Conservation (phyloP, 1,140 invertebrate species). For the Leptopilina clavipes region DNA sequence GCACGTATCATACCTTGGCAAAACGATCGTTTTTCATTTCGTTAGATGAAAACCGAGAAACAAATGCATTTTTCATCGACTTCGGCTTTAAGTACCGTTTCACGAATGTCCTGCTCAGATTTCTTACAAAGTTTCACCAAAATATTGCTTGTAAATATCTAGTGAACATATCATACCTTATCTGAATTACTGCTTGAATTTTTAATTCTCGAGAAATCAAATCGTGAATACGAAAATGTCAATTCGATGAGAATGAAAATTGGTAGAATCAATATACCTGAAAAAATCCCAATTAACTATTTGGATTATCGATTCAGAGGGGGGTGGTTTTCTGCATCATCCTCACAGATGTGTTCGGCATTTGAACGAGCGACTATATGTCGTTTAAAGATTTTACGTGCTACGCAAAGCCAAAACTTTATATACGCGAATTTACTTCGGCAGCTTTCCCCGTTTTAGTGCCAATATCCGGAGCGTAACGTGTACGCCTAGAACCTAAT, state of each 20-base stretch:
- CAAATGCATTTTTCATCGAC: slow-evolving; percentile 34
- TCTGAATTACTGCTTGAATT: too few relatives aligned
- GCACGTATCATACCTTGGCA: slow-evolving; percentile 28
- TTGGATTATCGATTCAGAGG: neutral
- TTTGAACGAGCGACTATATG: slow-evolving; percentile 26
- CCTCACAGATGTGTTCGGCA: slow-evolving; percentile 28
- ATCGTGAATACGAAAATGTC: too few relatives aligned
- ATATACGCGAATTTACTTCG: slow-evolving; percentile 26
- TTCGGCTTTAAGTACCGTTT: slow-evolving; percentile 14
- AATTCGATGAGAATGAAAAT: too few relatives aligned
- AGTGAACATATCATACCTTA: too few relatives aligned
- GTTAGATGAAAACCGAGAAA: slow-evolving; percentile 29
- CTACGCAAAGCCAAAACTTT: slow-evolving; percentile 28
- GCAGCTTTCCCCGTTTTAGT: slow-evolving; percentile 33
- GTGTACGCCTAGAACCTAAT: slow-evolving; percentile 31
- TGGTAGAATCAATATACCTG: too few relatives aligned
- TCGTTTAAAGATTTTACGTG: slow-evolving; percentile 32
- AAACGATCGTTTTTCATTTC: slow-evolving; percentile 35
- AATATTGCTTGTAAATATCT: too few relatives aligned
- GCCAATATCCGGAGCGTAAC: slow-evolving; percentile 29
- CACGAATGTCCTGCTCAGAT: neutral
- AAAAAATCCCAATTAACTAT: slow-evolving; percentile 8
- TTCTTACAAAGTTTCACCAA: neutral
- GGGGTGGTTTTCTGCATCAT: neutral
- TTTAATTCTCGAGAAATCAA: too few relatives aligned